A percentile compares a stretch with the other conserved stretches of the same genome.
Conservation (phyloP, 1,140 invertebrate species). For the Drosophila watanabei region DNA sequence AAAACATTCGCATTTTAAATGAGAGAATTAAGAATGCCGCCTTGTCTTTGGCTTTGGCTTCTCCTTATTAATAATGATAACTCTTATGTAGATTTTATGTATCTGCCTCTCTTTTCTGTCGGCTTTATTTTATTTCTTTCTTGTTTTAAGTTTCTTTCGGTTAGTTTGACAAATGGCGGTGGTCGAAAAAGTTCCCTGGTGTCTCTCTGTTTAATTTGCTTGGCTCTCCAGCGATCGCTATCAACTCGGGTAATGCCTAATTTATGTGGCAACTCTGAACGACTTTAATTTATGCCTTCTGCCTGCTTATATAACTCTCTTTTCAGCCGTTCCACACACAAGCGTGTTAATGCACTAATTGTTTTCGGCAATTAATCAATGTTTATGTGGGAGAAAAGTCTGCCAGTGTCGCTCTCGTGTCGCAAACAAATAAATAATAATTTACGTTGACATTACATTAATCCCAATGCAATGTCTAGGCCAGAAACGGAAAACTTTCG, state of each 20-base stretch:
- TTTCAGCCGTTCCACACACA: conserved; percentile 23
- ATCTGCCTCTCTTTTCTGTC: conserved; percentile 10
- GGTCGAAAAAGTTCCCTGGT: conserved; percentile 53
- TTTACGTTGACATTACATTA: conserved; percentile 70
- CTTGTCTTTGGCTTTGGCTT: conserved; percentile 5
- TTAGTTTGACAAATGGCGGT: conserved; percentile 62
- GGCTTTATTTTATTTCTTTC: conserved; percentile 8
- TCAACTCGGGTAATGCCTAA: conserved; percentile 78
- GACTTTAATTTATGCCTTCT: conserved; percentile 62
- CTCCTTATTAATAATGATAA: conserved; percentile 53
- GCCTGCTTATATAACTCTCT: conserved; percentile 45
- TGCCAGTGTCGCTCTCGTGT: conserved; percentile 49
- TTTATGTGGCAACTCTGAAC: conserved; percentile 74
- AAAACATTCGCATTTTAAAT: conserved; percentile 70
- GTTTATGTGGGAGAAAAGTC: conserved; percentile 77
- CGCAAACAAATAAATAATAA: conserved; percentile 70
- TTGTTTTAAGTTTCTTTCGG: conserved; percentile 32
- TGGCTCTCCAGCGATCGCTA: conserved; percentile 61
- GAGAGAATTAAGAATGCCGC: conserved; percentile 50
- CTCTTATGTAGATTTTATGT: conserved; percentile 56
- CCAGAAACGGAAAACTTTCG: conserved; percentile 32
- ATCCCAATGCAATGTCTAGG: conserved; percentile 51
- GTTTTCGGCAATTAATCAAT: conserved; percentile 84
- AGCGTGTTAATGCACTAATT: conserved; percentile 80
- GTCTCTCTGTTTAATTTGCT: no score